Evolutionary conservation across 2,888 invertebrate species (phyloP).

Genomic region (Phoenoteleia sp.): DNA sequence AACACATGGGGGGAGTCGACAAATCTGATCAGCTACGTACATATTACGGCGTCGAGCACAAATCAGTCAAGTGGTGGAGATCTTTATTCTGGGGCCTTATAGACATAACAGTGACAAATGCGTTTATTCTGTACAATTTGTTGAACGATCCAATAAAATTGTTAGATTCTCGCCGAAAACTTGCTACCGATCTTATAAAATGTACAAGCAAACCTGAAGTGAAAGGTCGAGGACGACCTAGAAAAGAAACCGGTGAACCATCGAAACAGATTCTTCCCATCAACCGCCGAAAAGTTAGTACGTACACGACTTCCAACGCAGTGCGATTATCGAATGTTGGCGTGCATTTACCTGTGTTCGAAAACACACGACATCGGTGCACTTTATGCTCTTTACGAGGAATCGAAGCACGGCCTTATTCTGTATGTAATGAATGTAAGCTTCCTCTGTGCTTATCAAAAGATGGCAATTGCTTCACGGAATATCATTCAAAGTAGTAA

Average conservation of each 20-base stretch:
- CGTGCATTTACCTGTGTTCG: constrained; percentile 1
- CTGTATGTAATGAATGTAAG: neutral
- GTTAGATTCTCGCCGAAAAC: constrained; percentile 15
- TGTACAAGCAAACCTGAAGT: neutral
- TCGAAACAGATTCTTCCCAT: neutral
- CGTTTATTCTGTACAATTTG: constrained; percentile 12
- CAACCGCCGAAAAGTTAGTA: neutral
- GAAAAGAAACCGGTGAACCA: neutral
- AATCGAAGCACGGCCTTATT: neutral
- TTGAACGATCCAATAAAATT: constrained; percentile 1
- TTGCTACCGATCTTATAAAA: constrained; percentile 11
- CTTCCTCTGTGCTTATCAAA: neutral
- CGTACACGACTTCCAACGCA: neutral
- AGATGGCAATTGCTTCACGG: neutral
- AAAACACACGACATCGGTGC: constrained; percentile 6
- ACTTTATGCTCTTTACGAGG: neutral
- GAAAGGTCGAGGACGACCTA: constrained; percentile 6
- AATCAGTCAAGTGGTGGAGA: constrained; percentile 21
- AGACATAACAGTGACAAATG: constrained; percentile 8
- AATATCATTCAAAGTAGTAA: neutral
- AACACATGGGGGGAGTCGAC: constrained; percentile 17
- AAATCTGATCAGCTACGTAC: constrained; percentile 9
- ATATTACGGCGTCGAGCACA: neutral
- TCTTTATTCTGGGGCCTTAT: constrained; percentile 21
- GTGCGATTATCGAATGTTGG: constrained; percentile 14